Evolutionary conservation across 2,888 invertebrate genomes (phyloP), one percentile per base, ranked within the genome.

Genomic region (Lithophane socia): DNA sequence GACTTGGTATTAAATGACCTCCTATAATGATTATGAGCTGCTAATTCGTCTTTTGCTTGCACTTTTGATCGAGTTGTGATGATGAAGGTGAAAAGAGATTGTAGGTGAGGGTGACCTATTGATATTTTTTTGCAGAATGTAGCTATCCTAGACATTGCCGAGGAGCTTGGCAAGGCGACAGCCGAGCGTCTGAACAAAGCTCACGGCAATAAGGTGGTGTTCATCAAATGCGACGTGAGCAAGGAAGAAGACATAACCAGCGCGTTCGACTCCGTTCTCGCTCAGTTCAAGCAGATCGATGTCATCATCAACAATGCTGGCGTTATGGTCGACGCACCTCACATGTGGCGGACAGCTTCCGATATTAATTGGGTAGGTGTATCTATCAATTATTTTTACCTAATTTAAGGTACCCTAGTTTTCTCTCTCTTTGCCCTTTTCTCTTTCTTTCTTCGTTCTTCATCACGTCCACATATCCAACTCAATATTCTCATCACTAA

Each of bases 261-360:
- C 0, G 90, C 91, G 0, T 93, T 93, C 77, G 84, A 92, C 5
- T 71, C 89, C 75, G 91, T 92, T 18, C 65, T 92, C 18, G 77
- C 78, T 1, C 81, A 84, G 65, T 90, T 91, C 60, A 85, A 90
- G 63, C 88, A 85, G 54, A 79, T 94, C 21, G 93, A 94, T 60
- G 92, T 94, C 58, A 85, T 94, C 52, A 87, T 94, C 67, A 94
- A 94, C 80, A 93, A 94, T 75, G 93, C 94, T 56, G 94, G 94
- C 0, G 91, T 94, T 58, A 91, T 94, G 91, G 90, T 87, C 56
- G 93, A 94, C 74, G 68, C 90, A 0, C 90, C 91, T 0, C 18
- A 85, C 3, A 13, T 86, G 3, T 93, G 92, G 92, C 91, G 92
- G 69, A 92, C 85, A 18, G 89, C 93, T 8, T 88, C 90, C 75